These are phyloP conservation scores for Pseudorectes ferrugineus DNA, from an alignment of 2,113 vertebrate species.

Conservation along the genomic window DNA sequence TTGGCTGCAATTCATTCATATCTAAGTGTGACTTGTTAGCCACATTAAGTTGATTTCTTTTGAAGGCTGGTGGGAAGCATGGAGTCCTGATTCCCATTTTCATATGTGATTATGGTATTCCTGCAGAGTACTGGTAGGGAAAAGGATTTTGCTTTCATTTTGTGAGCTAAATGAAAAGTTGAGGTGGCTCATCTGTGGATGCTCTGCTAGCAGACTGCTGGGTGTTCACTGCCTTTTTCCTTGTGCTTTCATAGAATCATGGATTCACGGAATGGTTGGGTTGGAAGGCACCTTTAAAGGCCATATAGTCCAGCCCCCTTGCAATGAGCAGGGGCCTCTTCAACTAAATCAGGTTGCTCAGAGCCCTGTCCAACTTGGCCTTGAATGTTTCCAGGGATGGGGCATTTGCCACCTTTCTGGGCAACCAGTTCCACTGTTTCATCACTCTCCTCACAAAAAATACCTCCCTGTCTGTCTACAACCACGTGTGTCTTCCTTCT, in stretches of 20 bases:
- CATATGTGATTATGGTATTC: background rate
- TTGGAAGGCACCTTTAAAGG: background rate
- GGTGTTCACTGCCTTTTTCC: background rate
- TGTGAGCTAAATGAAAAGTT: slow-evolving; percentile 18
- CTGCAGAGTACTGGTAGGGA: slow-evolving; percentile 26
- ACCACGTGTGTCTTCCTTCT: background rate
- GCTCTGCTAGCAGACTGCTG: background rate
- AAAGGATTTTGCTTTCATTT: slow-evolving; percentile 44
- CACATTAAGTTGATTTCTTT: slow-evolving; percentile 64
- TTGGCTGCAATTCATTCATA: slow-evolving; percentile 63
- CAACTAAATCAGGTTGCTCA: background rate
- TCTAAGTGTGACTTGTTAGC: slow-evolving; percentile 69
- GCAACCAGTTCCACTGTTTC: background rate
- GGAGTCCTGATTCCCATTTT: slow-evolving; percentile 32
- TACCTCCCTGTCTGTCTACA: background rate
- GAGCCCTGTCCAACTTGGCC: background rate
- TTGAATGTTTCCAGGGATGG: background rate
- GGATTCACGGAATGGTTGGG: background rate
- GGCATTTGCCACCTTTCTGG: background rate
- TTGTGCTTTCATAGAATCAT: background rate
- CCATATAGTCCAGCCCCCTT: rapidly evolving
- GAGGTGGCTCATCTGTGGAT: background rate
- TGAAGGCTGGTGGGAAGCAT: slow-evolving; percentile 46
- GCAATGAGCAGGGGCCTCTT: rapidly evolving
- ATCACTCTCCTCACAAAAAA: background rate